Evolutionary conservation across 2,113 vertebrate genomes (phyloP), one percentile per base, ranked within the genome.

Genomic region (Tenebrosternarchus preto): DNA sequence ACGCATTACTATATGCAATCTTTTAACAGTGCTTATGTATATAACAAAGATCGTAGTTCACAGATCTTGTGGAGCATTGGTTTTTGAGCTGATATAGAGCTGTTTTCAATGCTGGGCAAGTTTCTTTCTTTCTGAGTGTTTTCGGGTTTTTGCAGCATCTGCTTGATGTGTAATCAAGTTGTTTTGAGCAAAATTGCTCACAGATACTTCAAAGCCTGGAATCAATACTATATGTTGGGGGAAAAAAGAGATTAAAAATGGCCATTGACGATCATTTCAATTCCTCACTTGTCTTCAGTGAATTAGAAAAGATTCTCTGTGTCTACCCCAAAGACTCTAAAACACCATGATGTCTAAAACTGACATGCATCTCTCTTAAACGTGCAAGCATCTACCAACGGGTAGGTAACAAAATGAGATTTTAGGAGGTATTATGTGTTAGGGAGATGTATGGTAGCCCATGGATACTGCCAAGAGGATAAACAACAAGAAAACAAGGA

Each of bases 351-450:
- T 20, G 87, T 89, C 86, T 88, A 11, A 31, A 5, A n/a, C 20
- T 31, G 61, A 64, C 9, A 64, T 64, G 36, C 53, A 89, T 90
- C 88, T n/a, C 87, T 89, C 88, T 83, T 76, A 55, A 25, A 70
- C 82, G 73, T 69, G 29, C 83, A 84, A 84, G 80, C 57, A 88
- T 88, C 88, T 87, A 84, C 87, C 90, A 91, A 84, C 60, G 90
- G n/a, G 71, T 80, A 69, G 56, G 29, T 68, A 36, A 39, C 50
- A 68, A 88, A 91, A 92, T 91, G 87, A 87, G 85, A 91, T 90
- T 81, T 81, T 85, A 90, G 80, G 89, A 91, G 89, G 91, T 91
- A 83, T 90, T 90, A 91, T 93, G 89, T 83, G 63, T 88, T 89
- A 87, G 78, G 9, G n/a, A 90, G 89, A 92, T 72, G 82, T 86